Percentiles rank a stretch among this genome's conserved stretches.
phyloP scores from a whole-genome alignment of 30 jellyfish, hydroid and myxozoan species.

The Sanderia malayensis region DNA sequence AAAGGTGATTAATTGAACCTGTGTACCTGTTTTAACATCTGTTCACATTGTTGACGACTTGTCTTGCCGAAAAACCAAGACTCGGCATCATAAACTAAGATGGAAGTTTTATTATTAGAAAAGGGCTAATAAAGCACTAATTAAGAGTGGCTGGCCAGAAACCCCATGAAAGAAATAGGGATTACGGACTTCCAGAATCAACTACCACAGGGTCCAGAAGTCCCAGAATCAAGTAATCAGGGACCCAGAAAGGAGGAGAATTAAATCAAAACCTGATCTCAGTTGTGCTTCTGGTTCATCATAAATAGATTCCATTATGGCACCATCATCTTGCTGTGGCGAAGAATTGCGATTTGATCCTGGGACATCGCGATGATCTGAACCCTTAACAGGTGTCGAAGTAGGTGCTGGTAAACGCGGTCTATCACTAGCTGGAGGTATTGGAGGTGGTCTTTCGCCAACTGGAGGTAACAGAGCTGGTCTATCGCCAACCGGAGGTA shows the following conservation, averaged over 20 bases:
- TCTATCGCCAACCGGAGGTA: too few relatives aligned
- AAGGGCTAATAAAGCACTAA: too few relatives aligned
- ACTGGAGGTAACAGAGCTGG: too few relatives aligned
- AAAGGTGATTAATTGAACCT: too few relatives aligned
- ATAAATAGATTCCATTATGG: conserved; percentile 67
- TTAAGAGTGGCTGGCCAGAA: too few relatives aligned
- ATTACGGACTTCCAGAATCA: too few relatives aligned
- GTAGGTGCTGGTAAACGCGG: conserved; percentile 60
- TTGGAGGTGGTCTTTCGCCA: conserved; percentile 27
- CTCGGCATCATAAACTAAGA: conserved; percentile 89
- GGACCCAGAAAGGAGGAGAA: neutral
- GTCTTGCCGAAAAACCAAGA: conserved; percentile 93
- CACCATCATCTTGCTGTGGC: too few relatives aligned
- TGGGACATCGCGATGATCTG: conserved; percentile 18
- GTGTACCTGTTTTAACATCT: conserved; percentile 68
- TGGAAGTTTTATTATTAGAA: too few relatives aligned
- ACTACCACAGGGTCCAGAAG: too few relatives aligned
- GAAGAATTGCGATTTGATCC: too few relatives aligned
- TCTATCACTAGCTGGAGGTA: conserved; percentile 14
- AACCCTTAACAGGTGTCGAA: conserved; percentile 4
- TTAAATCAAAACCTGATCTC: conserved; percentile 66
- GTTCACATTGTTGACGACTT: conserved; percentile 84
- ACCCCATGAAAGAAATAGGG: too few relatives aligned
- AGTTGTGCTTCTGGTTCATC: conserved; percentile 89
- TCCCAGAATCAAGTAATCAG: too few relatives aligned